phyloP scores from a whole-genome alignment of 2,888 invertebrate genomes.

The Exocentrus adspersus region DNA sequence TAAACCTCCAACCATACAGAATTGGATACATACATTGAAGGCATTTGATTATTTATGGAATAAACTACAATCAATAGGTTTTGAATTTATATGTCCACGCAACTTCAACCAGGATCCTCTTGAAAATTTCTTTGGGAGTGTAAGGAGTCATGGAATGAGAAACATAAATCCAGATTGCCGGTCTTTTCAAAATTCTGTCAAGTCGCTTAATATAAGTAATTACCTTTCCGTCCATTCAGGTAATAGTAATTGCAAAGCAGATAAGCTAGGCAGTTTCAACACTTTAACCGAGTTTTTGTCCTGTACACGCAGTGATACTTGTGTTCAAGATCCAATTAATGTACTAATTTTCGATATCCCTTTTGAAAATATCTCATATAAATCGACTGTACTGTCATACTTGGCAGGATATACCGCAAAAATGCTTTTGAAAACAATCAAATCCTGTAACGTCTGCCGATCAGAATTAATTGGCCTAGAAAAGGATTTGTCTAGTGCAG shows the following conservation, averaged over 20 bases:
- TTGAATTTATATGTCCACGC: neutral
- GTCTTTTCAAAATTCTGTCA: neutral
- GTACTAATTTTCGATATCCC: neutral
- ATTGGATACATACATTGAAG: neutral
- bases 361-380: too few relatives aligned
- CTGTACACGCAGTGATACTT: neutral
- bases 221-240: neutral
- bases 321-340: neutral
- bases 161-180: neutral
- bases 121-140: neutral
- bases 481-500: neutral
- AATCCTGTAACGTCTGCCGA: neutral
- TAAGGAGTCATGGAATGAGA: neutral
- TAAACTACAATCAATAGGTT: neutral
- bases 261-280: neutral
- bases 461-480: neutral
- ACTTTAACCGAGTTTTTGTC: neutral
- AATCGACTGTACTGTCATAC: neutral
- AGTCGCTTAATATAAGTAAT: neutral
- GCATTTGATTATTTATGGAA: neutral
- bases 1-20: neutral
- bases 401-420: neutral
- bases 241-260: neutral
- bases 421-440: neutral
- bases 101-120: slow-evolving; percentile 4